Evolutionary conservation across 2,113 vertebrate genomes (phyloP), one percentile per base, ranked within the genome.

Genomic region (Elanoides forficatus): DNA sequence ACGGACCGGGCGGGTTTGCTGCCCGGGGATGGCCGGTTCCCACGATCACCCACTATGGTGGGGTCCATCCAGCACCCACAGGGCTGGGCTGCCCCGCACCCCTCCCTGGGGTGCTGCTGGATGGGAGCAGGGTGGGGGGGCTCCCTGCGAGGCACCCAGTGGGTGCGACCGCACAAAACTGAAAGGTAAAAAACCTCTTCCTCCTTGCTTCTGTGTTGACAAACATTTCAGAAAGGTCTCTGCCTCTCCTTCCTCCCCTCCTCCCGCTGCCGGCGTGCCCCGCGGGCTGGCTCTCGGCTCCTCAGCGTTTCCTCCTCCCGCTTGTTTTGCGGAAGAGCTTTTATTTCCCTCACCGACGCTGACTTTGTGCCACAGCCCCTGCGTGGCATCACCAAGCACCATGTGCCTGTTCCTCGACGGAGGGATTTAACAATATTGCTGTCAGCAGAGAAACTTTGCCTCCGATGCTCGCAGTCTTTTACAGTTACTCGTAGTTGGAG

Each of bases 101-200:
- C n/a, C 58, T 71, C 22, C 23, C 5, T 18, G 27, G 43, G 55
- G 42, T 50, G 67, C 72, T 80, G 58, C 48, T 63, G 82, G 50
- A 13, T 12, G 5, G 52, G 7, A 50, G 53, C 9, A 6, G 38
- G 47, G n/a, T 16, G 8, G 45, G 22, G 58, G 26, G 58, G 20
- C 8, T 87, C 48, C 25, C 67, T 59, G 62, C 0, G 15, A 52
- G 59, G 11, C 47, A 20, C 22, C 38, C 6, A 2, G 8, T 9
- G 71, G 13, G 32, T 75, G 38, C 0, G 0, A 45, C 12, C 0
- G 2, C 11, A 11, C 10, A 4, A 29, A 58, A 48, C 43, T 26
- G 26, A 62, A 50, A 52, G n/a, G 29, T 38, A 5, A 47, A 60
- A 74, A 79, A 6, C 12, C 20, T 67, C 43, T 81, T 90, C 85